phyloP scores from a whole-genome alignment of 2,888 invertebrate genomes.

The Agrochola circellaris region DNA sequence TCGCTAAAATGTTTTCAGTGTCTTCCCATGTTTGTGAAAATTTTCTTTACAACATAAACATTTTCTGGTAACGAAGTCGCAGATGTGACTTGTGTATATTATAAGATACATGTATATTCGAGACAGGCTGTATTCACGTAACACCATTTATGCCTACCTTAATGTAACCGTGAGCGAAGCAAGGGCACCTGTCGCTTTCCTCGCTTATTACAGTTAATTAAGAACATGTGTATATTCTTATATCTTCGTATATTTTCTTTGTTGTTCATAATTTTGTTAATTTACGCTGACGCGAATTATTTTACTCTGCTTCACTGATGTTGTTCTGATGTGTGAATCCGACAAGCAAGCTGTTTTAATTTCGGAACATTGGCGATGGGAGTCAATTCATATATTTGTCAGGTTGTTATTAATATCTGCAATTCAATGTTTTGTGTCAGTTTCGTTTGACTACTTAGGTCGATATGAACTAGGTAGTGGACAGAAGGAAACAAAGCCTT shows the following conservation, averaged over 20 bases:
- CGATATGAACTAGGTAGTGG: neutral
- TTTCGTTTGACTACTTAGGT: constrained; percentile 13
- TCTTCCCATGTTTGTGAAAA: neutral
- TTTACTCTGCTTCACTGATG: neutral
- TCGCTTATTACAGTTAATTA: constrained; percentile 54
- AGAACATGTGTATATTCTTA: constrained; percentile 1
- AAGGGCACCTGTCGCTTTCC: constrained; percentile 41
- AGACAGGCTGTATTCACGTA: constrained; percentile 11
- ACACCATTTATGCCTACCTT: constrained; percentile 24
- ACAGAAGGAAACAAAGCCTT: constrained; percentile 12
- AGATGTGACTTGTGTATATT: constrained; percentile 22
- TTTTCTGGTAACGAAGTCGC: constrained; percentile 35
- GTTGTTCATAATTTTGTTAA: constrained; percentile 38
- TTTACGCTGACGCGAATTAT: constrained; percentile 10
- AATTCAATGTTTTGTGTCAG: neutral
- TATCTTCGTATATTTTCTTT: constrained; percentile 23
- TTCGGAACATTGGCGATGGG: neutral
- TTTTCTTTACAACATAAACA: constrained; percentile 26
- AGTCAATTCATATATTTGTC: constrained; percentile 2
- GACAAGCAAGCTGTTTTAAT: constrained; percentile 8
- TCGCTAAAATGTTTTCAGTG: neutral
- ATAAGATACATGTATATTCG: constrained; percentile 16
- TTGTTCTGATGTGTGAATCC: constrained; percentile 1
- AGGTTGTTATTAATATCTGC: constrained; percentile 30
- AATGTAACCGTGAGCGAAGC: constrained; percentile 26